Conservation (phyloP, 1,140 invertebrate genomes). For the Ectropis grisescens region DNA sequence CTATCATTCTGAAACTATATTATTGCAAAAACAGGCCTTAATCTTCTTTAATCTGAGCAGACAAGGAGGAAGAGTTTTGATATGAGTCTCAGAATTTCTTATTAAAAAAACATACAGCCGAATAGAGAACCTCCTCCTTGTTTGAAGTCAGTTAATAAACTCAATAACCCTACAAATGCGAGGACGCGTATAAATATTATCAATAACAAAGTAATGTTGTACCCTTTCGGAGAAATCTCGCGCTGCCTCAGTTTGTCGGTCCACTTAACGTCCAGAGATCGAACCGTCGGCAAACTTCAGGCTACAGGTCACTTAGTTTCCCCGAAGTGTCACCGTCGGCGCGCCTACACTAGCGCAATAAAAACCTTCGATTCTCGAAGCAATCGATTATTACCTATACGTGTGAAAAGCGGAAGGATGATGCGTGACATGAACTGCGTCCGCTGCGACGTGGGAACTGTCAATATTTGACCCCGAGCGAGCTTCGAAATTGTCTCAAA, state of each 20-base stretch:
- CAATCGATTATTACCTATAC: conserved; percentile 68
- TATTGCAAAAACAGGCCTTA: too few relatives aligned
- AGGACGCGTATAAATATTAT: too few relatives aligned
- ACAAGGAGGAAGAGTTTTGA: too few relatives aligned
- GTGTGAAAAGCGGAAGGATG: conserved; percentile 66
- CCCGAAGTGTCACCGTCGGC: conserved; percentile 46
- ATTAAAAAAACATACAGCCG: too few relatives aligned
- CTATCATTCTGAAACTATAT: too few relatives aligned
- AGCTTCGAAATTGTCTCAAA: conserved; percentile 66
- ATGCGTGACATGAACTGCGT: conserved; percentile 38
- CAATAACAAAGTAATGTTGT: conserved; percentile 12
- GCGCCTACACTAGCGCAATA: conserved; percentile 56
- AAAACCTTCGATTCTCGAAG: too few relatives aligned
- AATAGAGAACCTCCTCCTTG: too few relatives aligned
- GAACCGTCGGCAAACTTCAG: conserved; percentile 29
- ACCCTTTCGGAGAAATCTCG: conserved; percentile 16
- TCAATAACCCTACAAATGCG: too few relatives aligned
- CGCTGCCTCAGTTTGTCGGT: conserved; percentile 21
- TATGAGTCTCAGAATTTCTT: too few relatives aligned
- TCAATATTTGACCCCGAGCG: conserved; percentile 56
- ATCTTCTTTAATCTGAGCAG: too few relatives aligned
- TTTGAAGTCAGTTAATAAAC: too few relatives aligned
- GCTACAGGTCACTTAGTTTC: conserved; percentile 41
- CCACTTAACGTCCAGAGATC: conserved; percentile 36
- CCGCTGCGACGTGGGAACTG: conserved; percentile 57